Base-by-base conservation (phyloP, 2,113 vertebrate species). In the Pachypanchax playfairii region DNA sequence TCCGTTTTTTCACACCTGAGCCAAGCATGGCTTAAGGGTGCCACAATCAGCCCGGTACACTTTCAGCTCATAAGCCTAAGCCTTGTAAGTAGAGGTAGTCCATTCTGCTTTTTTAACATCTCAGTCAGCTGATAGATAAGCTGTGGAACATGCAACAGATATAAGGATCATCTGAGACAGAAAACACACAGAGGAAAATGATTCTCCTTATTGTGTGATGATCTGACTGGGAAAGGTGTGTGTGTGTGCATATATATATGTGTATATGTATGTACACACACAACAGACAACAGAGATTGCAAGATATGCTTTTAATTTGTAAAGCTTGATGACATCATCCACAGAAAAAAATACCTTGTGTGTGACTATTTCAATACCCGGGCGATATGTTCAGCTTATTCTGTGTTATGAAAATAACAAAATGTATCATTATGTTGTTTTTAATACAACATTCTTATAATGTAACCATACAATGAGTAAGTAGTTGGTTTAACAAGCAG, bases 41-140 rank as follows among this genome's bases (percentile, higher is more conserved):
- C 48, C 46, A 73, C 21, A 67, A n/a, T 67, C 48, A 70, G 39
- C 68, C 72, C 65, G 21, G 46, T 49, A 62, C 59, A 71, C 56
- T 39, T 48, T 54, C 50, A 54, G 55, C 57, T 49, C 59, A 61
- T 75, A 79, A 77, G 71, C 64, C 59, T 67, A 70, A 80, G 55
- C 60, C 64, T 70, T 50, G 64, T 25, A 55, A 80, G 64, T 44
- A 69, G 17, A 68, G 70, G 41, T 47, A 43, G 21, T 17, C 41
- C 31, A 41, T 20, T 55, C 55, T 61, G 33, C 21, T 68, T 59
- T 67, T 53, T 57, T 68, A 62, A 60, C 42, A 46, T 63, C 53
- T 25, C 46, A 8, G 46, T 48, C 12, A 35, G 47, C 53, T 51
- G 56, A 35, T 47, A 52, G 36, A 6, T 62, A 76, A 54, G 65